Evolutionary conservation across 2,888 invertebrate species (phyloP), one percentile per base, ranked within the genome.

Genomic region (Archips xylosteana): DNA sequence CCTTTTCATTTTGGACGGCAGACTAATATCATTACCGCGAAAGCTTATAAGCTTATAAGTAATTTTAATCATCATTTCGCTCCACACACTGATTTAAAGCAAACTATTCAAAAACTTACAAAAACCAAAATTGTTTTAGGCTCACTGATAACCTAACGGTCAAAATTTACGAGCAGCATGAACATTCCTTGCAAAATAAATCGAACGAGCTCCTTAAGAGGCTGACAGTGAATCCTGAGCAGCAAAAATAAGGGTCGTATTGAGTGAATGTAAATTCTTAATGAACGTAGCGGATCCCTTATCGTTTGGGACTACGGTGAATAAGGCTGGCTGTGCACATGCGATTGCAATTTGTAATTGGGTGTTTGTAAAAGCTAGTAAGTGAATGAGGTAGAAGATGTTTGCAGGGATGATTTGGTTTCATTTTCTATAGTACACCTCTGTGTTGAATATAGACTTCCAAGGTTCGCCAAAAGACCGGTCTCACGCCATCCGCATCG

Each of bases 181-280:
- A 70, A 42, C 42, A 32, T 45, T 74, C 32, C 32, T 10, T 65
- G 61, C 60, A 47, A 70, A 70, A 74, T 69, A 70, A 66, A 74
- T 70, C 68, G 64, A 65, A 66, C 61, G 54, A 63, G 64, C 61
- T 70, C 54, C 75, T 75, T 74, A 75, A 75, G 71, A 74, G 70
- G 71, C 70, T 71, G 66, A 61, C 74, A 73, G 65, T 73, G 63
- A 75, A 69, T 73, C 67, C 72, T 54, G 59, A 74, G 61, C 69
- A 64, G 59, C 68, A 13, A 51, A 64, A 75, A 65, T 70, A 75
- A 76, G 76, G 77, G 65, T 70, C 76, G 75, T 85, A 88, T 89
- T 88, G 91, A 90, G 88, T 87, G 91, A 91, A 89, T 89, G 87
- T 91, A 88, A 91, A 92, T 92, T 85, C 81, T 85, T 90, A 88